Base-by-base conservation (phyloP, 2,113 vertebrate species). In the Brienomyrus brachyistius region DNA sequence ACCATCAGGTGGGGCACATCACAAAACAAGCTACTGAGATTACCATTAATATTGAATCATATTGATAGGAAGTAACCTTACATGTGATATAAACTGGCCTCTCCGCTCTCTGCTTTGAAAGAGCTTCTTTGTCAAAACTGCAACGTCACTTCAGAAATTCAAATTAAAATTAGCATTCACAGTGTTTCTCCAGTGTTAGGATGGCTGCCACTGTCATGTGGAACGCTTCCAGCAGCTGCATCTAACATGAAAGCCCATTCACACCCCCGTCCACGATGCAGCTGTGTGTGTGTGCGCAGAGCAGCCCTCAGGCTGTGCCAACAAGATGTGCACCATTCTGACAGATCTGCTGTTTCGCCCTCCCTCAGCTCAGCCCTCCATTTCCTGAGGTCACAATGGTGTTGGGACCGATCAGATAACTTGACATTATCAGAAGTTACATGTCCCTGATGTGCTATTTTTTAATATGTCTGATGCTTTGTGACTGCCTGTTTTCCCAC, bases 371-470 rank as follows among this genome's bases (percentile, higher is more conserved):
- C 15, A 15, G 82, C 8, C 43, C 45, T 48, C 45, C 43, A n/a
- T 84, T 48, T 48, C 21, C 40, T 47, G 17, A 19, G 35, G 21
- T 45, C 80, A 83, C 80, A 47, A 43, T 4, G 40, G 19, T 45
- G 43, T 21, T 83, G 19, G 10, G 43, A 83, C 80, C 0, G 43
- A 83, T 83, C 80, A 83, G 21, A 83, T 83, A 80, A 40, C 35
- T 47, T 84, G 40, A 84, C 6, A 13, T 45, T 84, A 45, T 80
- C 45, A 11, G 82, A n/a, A n/a, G 45, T 48, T 84, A 47, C 82
- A n/a, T 48, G 82, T 48, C 45, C 82, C 82, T 84, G 45, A 84
- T 84, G 17, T 84, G 82, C 82, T 84, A 23, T 47, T 84, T 83
- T 84, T 80, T 48, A 11, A n/a, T 84, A 21, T 48, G 45, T 84